Base-by-base conservation (phyloP, 2,113 vertebrate species). In the Datnioides undecimradiatus region DNA sequence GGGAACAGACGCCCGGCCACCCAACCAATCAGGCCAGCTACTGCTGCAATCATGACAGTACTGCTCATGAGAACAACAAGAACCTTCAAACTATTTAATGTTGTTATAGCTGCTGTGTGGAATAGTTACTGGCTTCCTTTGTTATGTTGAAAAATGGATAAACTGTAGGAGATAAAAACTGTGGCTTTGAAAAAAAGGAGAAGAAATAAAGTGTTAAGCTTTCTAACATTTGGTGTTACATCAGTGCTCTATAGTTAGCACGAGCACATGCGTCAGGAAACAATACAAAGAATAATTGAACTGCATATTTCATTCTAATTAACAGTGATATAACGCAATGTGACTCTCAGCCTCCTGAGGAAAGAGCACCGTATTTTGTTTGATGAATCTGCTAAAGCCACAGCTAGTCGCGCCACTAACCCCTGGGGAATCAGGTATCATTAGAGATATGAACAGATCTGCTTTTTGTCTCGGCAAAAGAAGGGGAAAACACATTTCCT, bases 241-340 rank as follows among this genome's bases (percentile, higher is more conserved):
- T 93, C 86, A 92, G 91, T 88, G 89, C 90, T 91, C 90, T 79
- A 88, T 88, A 71, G 91, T 93, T 94, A 93, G 90, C 88, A 71
- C 36, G 55, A 74, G 68, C 86, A 58, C 72, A 71, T 52, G 83
- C 68, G 58, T 90, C 86, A 91, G 90, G 86, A 92, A 93, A 90
- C 92, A 93, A 94, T 91, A 84, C 92, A 90, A 90, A 91, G 91
- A 93, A 93, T 94, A 94, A 94, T 89, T 93, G 93, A 92, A 93
- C 89, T 87, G 91, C 90, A 94, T 94, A 95, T 93, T 94, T 93
- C 93, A 91, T 94, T 94, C 92, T 95, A 95, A 95, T 95, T 95
- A 95, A 93, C 93, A 88, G 93, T 93, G 93, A 94, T 95, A 94
- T 92, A 93, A 95, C 82, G 86, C 93, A 91, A 93, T 83, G 91